These are phyloP conservation scores for Sinodicranocentrus sp. DNA, from an alignment of 2,888 invertebrate species.

Conservation along the genomic window DNA sequence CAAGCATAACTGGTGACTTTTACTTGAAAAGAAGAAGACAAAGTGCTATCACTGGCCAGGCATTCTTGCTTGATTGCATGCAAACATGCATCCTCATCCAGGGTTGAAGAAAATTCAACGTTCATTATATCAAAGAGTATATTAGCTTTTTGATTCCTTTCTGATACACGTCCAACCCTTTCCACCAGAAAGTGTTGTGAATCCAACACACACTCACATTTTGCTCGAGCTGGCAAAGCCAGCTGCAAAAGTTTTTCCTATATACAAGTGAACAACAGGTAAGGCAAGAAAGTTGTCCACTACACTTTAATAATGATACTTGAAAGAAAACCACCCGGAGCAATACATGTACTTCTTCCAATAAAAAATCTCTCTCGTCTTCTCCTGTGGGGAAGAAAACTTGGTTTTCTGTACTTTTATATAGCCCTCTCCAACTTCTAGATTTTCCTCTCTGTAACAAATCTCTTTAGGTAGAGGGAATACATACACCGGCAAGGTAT, in stretches of 20 bases:
- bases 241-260: slow-evolving; percentile 54
- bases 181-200: background rate
- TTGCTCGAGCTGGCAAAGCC: too few relatives aligned
- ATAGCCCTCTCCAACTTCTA: background rate
- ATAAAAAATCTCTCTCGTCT: slow-evolving; percentile 37
- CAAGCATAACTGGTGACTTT: slow-evolving; percentile 8
- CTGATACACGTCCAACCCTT: background rate
- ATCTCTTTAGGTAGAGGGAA: too few relatives aligned
- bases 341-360: slow-evolving; percentile 62
- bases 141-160: slow-evolving; percentile 16
- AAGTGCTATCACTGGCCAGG: slow-evolving; percentile 42
- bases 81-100: slow-evolving; percentile 58
- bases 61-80: slow-evolving; percentile 67
- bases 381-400: slow-evolving; percentile 51
- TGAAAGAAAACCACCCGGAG: slow-evolving; percentile 71
- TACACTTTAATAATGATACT: slow-evolving; percentile 69
- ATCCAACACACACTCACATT: background rate
- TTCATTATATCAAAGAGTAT: slow-evolving; percentile 39
- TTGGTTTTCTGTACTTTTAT: background rate
- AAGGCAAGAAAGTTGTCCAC: slow-evolving; percentile 68
- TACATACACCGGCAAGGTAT: too few relatives aligned
- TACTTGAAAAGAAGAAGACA: slow-evolving; percentile 19
- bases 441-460: too few relatives aligned
- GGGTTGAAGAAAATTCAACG: slow-evolving; percentile 30
- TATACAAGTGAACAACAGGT: slow-evolving; percentile 51